phyloP scores from a whole-genome alignment of 2,888 invertebrate species.

The Ypsolopha sequella region DNA sequence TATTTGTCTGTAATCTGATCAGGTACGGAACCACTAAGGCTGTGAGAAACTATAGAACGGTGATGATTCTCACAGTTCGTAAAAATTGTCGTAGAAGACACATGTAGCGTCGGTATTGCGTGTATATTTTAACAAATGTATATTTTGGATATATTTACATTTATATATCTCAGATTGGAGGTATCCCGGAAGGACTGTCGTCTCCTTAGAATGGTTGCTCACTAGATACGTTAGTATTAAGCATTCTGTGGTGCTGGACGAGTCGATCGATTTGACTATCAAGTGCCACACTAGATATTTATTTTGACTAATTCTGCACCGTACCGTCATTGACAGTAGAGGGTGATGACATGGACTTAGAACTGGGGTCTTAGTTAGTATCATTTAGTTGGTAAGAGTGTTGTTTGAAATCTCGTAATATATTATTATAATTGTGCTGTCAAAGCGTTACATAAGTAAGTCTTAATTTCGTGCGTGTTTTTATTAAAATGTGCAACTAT shows the following conservation, averaged over 20 bases:
- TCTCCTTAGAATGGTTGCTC: slow-evolving; percentile 62
- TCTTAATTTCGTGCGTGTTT: slow-evolving; percentile 55
- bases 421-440: slow-evolving; percentile 53
- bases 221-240: slow-evolving; percentile 56
- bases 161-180: slow-evolving; percentile 22
- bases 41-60: slow-evolving; percentile 13
- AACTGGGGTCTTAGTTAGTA: slow-evolving; percentile 52
- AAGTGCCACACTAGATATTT: slow-evolving; percentile 62
- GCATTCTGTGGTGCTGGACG: slow-evolving; percentile 52
- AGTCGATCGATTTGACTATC: slow-evolving; percentile 21
- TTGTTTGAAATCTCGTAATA: slow-evolving; percentile 70
- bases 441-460: slow-evolving; percentile 45
- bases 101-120: slow-evolving; percentile 31
- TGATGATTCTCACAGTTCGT: slow-evolving; percentile 33
- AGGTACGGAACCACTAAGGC: slow-evolving; percentile 1
- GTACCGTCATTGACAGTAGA: slow-evolving; percentile 18
- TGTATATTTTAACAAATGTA: slow-evolving; percentile 39
- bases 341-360: slow-evolving; percentile 42
- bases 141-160: slow-evolving; percentile 67
- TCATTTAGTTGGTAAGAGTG: slow-evolving; percentile 52
- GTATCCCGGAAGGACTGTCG: slow-evolving; percentile 31
- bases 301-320: slow-evolving; percentile 32
- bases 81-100: slow-evolving; percentile 16
- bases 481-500: slow-evolving; percentile 61
- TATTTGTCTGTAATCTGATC: not conserved